Evolutionary conservation across 2,888 invertebrate genomes (phyloP).

Genomic region (Mythimna pallens): DNA sequence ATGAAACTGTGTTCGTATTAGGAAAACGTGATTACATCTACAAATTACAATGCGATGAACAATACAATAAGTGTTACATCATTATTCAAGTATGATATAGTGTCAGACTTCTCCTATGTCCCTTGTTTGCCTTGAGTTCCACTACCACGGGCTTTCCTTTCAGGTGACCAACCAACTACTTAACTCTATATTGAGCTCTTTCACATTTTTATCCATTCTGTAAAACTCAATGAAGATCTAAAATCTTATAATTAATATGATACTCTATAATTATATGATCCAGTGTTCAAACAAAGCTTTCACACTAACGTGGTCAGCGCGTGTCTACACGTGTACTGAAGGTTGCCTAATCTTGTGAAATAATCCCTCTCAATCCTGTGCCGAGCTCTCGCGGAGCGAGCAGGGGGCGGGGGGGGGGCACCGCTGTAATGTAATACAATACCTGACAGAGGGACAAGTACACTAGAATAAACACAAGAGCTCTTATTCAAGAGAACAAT

Average conservation of each 20-base stretch:
- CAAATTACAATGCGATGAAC: background rate
- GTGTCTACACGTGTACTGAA: background rate
- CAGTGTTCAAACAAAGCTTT: background rate
- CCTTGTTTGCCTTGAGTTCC: no score
- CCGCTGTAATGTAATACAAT: slow-evolving; percentile 5
- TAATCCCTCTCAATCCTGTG: background rate
- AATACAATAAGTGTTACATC: slow-evolving; percentile 8
- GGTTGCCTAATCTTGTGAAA: slow-evolving; percentile 10
- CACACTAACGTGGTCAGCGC: background rate
- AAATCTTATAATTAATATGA: background rate
- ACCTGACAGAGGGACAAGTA: background rate
- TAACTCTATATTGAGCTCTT: background rate
- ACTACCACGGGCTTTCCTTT: no score
- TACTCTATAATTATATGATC: background rate
- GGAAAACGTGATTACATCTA: background rate
- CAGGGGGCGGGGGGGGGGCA: background rate
- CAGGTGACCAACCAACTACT: background rate
- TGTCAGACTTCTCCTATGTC: no score
- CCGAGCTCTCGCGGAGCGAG: background rate
- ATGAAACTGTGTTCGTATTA: slow-evolving; percentile 1
- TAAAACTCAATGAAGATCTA: background rate
- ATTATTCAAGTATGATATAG: background rate
- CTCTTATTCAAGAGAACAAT: slow-evolving; percentile 1
- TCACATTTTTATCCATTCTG: background rate
- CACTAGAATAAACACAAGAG: slow-evolving; percentile 1